phyloP scores from a whole-genome alignment of 2,113 vertebrate genomes.

The Phylloscopus trochiloides region DNA sequence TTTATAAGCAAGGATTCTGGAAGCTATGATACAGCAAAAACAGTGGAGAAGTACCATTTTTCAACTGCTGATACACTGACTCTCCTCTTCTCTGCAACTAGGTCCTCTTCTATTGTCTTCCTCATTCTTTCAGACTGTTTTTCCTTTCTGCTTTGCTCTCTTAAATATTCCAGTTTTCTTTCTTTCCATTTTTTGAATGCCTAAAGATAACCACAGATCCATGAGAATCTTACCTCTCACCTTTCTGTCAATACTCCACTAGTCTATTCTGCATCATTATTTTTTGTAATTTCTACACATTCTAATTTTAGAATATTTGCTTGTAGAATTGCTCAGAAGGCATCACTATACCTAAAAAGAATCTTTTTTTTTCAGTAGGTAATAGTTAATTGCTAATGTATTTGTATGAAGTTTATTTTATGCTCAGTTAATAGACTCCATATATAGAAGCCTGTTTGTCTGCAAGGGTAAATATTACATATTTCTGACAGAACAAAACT shows the following conservation, averaged over 20 bases:
- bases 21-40: neutral
- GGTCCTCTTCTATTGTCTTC: slow-evolving; percentile 77
- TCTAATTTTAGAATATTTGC: neutral
- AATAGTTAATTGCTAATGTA: neutral
- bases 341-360: neutral
- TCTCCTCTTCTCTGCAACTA: slow-evolving; percentile 78
- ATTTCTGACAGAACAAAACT: neutral
- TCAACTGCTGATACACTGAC: slow-evolving; percentile 78
- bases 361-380: neutral
- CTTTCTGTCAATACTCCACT: neutral
- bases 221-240: neutral
- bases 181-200: slow-evolving; percentile 92
- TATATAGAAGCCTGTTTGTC: neutral
- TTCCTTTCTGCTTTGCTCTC: slow-evolving; percentile 77
- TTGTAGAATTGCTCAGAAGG: neutral
- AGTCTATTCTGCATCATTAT: neutral
- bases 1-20: neutral
- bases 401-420: neutral
- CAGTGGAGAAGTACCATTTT: slow-evolving; percentile 81
- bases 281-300: neutral
- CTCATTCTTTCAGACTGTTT: slow-evolving; percentile 76
- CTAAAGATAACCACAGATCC: slow-evolving; percentile 64
- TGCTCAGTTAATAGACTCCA: neutral
- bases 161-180: slow-evolving; percentile 77
- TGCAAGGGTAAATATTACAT: neutral